Base-by-base conservation (phyloP, 2,888 invertebrate genomes). In the Apocheima hispidaria region DNA sequence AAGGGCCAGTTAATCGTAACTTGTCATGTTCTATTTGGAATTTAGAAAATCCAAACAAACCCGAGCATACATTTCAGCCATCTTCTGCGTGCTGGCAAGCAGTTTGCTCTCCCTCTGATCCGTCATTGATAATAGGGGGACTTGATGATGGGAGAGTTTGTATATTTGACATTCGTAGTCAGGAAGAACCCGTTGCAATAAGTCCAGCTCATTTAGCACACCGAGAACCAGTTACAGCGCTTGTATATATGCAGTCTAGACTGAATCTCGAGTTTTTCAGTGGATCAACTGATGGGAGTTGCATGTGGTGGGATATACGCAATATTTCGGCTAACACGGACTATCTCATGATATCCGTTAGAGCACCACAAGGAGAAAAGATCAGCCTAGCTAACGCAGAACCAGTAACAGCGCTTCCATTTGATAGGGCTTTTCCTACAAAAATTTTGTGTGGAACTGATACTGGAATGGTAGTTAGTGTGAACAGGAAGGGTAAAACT, bases 91-190 rank as follows among this genome's bases (percentile, higher is more conserved):
- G 83, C 63, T 87, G 85, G 84, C 79, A 84, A 69, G 41, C 83
- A 50, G 72, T 64, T 20, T 82, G 81, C 50, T 81, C 82, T n/a
- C 82, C 82, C 18, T 55, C 58, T 2, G 61, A 73, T n/a, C 74
- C 82, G 4, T 57, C 72, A 14, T 56, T 79, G 26, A 69, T 87
- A n/a, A 9, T 82, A 10, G 84, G 78, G 38, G 87, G 86, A 20
- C 70, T 87, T 7, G 74, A 80, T 60, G 81, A 86, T 68, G 87
- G 87, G 5, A 77, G 79, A 72, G 82, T 87, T 16, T 83, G 84
- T 63, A 65, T 86, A 48, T 97, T 97, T 95, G 98, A 98, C 78
- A 93, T 95, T 4, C 93, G 98, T 14, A 94, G 95, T 72, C 95
- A 96, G 30, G 93, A 94, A 44, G 94, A 95, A 77, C 96, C 97